A percentile compares a stretch with the other conserved stretches of the same genome.
phyloP scores from a whole-genome alignment of 2,888 invertebrate genomes.

The Calliopum simillimum region DNA sequence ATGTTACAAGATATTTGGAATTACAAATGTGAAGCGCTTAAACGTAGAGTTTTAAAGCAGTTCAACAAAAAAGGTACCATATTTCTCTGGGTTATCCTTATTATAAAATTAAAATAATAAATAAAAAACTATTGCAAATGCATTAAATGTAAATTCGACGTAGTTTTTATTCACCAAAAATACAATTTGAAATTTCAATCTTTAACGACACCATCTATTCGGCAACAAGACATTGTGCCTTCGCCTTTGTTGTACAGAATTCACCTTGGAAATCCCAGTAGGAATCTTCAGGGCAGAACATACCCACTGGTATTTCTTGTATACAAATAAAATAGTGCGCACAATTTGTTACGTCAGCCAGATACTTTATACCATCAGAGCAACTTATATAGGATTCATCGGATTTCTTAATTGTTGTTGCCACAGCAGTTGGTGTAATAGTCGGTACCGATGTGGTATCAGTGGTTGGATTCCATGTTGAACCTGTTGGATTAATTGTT shows the following conservation, averaged over 20 bases:
- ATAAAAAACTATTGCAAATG: too few species aligned
- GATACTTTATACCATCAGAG: constrained; percentile 45
- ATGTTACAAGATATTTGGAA: too few species aligned
- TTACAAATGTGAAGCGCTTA: too few species aligned
- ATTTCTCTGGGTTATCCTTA: too few species aligned
- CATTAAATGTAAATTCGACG: too few species aligned
- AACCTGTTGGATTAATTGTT: background rate
- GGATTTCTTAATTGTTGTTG: background rate
- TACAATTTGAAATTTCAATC: background rate
- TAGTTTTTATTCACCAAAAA: too few species aligned
- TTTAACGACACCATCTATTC: background rate
- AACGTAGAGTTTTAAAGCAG: too few species aligned
- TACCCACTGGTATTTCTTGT: constrained; percentile 58
- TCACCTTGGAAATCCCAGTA: constrained; percentile 58
- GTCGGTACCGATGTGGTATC: background rate
- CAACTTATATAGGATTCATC: background rate
- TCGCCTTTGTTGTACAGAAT: constrained; percentile 46
- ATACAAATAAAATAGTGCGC: constrained; percentile 64
- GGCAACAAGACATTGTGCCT: background rate
- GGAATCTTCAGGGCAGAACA: constrained; percentile 60
- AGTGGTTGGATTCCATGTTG: background rate
- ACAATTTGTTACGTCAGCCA: constrained; percentile 59
- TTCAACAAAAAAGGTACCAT: too few species aligned
- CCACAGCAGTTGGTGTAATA: background rate
- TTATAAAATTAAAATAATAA: too few species aligned